These are phyloP conservation scores for Neodiprion pinetum DNA, from an alignment of 1,140 invertebrate species.

Conservation along the genomic window DNA sequence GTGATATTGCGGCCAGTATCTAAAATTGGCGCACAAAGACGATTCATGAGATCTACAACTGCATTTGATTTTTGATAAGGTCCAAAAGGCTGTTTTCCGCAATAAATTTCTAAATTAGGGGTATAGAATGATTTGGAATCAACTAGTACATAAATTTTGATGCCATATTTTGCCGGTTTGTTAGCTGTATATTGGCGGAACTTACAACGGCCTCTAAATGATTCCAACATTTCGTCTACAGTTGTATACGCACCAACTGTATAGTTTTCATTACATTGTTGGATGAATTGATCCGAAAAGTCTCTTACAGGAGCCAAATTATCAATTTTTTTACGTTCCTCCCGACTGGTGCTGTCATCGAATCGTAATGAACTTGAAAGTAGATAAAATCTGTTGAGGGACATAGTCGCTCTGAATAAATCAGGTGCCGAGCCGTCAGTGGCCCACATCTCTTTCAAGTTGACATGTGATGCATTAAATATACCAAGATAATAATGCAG, in stretches of 20 bases:
- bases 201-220: constrained; percentile 43
- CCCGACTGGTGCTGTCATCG: constrained; percentile 22
- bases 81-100: constrained; percentile 35
- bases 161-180: constrained; percentile 55
- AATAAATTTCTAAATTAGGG: constrained; percentile 40
- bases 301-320: constrained; percentile 48
- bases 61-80: constrained; percentile 4
- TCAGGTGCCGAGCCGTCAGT: constrained; percentile 9
- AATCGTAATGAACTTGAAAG: constrained; percentile 19
- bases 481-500: constrained; percentile 30
- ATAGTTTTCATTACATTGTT: constrained; percentile 48
- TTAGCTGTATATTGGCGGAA: constrained; percentile 49
- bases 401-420: constrained; percentile 23
- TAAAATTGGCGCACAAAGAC: constrained; percentile 44
- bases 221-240: constrained; percentile 51
- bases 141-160: constrained; percentile 44
- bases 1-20: constrained; percentile 51
- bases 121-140: constrained; percentile 36
- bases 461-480: constrained; percentile 5
- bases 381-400: constrained; percentile 20
- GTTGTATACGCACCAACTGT: constrained; percentile 41
- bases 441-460: constrained; percentile 12
- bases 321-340: constrained; percentile 28
- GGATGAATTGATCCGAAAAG: constrained; percentile 45
- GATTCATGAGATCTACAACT: constrained; percentile 41